These are phyloP conservation scores for Pipa parva DNA, from an alignment of 2,113 vertebrate species.

Conservation along the genomic window DNA sequence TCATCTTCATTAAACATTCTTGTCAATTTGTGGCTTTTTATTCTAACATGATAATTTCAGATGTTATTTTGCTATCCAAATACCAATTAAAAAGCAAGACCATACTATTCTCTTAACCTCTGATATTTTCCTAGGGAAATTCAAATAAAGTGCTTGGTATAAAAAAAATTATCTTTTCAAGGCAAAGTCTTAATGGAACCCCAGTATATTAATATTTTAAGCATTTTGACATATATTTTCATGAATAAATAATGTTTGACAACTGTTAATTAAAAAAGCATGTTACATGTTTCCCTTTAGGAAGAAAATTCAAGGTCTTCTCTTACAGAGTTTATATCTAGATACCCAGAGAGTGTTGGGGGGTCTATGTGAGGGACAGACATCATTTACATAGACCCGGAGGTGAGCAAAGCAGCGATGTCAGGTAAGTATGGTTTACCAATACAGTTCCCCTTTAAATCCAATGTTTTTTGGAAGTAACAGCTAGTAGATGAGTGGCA, in stretches of 20 bases:
- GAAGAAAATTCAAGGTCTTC: not conserved
- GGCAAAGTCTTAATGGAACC: not conserved
- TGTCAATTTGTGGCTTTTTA: constrained; percentile 63
- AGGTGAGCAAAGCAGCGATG: too few species aligned
- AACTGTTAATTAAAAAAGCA: not conserved
- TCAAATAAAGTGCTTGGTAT: not conserved
- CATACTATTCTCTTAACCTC: not conserved
- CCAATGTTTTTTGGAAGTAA: too few species aligned
- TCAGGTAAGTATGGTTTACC: too few species aligned
- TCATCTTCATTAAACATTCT: constrained; percentile 53
- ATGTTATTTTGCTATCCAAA: constrained; percentile 60
- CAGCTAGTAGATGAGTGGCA: too few species aligned
- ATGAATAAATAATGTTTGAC: not conserved
- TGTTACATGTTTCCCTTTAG: not conserved
- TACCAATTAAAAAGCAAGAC: constrained; percentile 39
- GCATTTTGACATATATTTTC: not conserved
- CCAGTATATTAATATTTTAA: not conserved
- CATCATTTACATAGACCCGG: too few species aligned
- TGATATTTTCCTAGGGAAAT: not conserved
- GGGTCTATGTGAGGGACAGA: too few species aligned
- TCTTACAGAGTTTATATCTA: too few species aligned
- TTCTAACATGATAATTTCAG: constrained; percentile 58
- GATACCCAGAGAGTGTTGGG: too few species aligned
- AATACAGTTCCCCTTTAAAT: too few species aligned
- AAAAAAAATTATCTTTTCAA: not conserved